Base-by-base conservation (phyloP, 2,113 vertebrate species). In the Pagrus major region DNA sequence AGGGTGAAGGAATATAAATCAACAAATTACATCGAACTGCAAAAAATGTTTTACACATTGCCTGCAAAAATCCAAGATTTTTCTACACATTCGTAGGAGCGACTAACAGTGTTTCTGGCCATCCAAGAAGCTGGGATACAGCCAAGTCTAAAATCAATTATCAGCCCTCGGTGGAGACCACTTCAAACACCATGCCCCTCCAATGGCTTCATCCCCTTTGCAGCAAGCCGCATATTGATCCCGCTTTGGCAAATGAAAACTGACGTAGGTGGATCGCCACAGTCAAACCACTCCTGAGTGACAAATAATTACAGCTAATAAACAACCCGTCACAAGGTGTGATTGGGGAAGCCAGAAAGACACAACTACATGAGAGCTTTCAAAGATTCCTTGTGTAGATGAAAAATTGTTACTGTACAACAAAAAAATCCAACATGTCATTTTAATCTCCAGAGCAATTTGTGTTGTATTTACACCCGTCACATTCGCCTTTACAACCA, bases 101-200 rank as follows among this genome's bases (percentile, higher is more conserved):
- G 51, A 59, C 66, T 15, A 69, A 76, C 49, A 27, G 61, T 56
- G 67, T 72, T 78, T 78, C 46, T 54, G 41, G 44, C 59, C n/a
- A 12, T 82, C 29, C 4, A 21, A 85, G 61, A 77, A 68, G 81
- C 75, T 63, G 73, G 52, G 80, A 90, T 78, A 81, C 82, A 54
- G 75, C 82, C 81, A 88, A 81, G 89, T 87, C 88, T 91, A 84
- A 89, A 92, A 91, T 93, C 91, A 91, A 93, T 93, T 86, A 84
- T 71, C 31, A 63, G 71, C 76, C 75, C 74, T 91, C 71, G 31
- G 76, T 86, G 71, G 89, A 87, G 70, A 76, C 73, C 69, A 80
- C 88, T 91, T 90, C 86, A 91, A 90, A 87, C 87, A 60, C 60
- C 80, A 27, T 52, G 82, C 71, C 82, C 89, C 88, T 84, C 72